These are phyloP conservation scores for Drosophila demipolita DNA, from an alignment of 2,888 invertebrate species.

Conservation along the genomic window DNA sequence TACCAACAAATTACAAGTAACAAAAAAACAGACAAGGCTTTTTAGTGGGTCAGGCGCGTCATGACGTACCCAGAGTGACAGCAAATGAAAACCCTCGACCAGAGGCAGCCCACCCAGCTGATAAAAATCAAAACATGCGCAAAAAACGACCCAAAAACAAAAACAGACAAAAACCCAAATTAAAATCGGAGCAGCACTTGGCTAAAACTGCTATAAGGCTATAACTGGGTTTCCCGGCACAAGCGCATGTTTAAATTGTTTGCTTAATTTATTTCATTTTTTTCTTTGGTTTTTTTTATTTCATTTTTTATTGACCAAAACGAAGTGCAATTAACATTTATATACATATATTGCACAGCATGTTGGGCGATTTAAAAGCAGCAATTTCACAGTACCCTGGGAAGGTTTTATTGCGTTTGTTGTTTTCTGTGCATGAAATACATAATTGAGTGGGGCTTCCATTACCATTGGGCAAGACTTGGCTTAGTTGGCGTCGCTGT, in stretches of 20 bases:
- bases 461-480: constrained; percentile 39
- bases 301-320: constrained; percentile 42
- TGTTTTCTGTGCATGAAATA: constrained; percentile 42
- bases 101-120: constrained; percentile 76
- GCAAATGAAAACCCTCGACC: constrained; percentile 54
- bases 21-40: constrained; percentile 18
- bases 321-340: constrained; percentile 78
- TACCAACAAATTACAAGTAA: constrained; percentile 15
- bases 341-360: constrained; percentile 27
- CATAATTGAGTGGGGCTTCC: constrained; percentile 53
- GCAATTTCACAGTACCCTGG: constrained; percentile 75
- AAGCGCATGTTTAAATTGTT: constrained; percentile 77
- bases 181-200: constrained; percentile 76
- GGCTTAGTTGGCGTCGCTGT: constrained; percentile 18
- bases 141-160: constrained; percentile 59
- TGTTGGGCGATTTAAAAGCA: constrained; percentile 68
- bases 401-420: constrained; percentile 51
- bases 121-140: constrained; percentile 82
- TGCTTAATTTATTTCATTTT: constrained; percentile 70
- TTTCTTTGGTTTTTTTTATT: constrained; percentile 17
- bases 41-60: constrained; percentile 82
- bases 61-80: constrained; percentile 50
- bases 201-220: constrained; percentile 24
- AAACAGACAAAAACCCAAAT: constrained; percentile 67
- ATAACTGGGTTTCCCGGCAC: constrained; percentile 69